phyloP scores from a whole-genome alignment of 2,888 invertebrate species.

The Erebia epiphron region DNA sequence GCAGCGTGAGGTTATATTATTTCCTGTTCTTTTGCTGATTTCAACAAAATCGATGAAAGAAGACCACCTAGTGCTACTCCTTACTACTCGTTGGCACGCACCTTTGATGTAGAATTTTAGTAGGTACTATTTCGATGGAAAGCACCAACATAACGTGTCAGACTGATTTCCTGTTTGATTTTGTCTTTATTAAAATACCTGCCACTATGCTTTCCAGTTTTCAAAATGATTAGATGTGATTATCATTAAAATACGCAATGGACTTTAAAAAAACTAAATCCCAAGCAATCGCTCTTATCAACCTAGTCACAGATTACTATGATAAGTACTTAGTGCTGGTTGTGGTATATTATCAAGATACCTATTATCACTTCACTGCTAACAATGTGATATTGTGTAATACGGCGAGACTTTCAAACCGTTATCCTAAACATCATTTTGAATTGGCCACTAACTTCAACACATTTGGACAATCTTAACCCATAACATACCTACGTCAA shows the following conservation, averaged over 20 bases:
- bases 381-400: neutral
- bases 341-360: too few relatives aligned
- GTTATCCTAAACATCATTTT: slow-evolving; percentile 4
- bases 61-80: slow-evolving; percentile 1
- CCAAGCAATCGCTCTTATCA: slow-evolving; percentile 14
- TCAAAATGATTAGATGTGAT: neutral
- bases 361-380: slow-evolving; percentile 11
- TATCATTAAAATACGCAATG: slow-evolving; percentile 11
- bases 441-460: slow-evolving; percentile 62
- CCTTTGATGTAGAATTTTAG: neutral
- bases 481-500: slow-evolving; percentile 1
- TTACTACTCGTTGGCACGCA: neutral
- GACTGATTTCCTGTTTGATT: too few relatives aligned
- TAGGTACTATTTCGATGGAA: neutral
- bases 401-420: neutral
- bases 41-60: neutral
- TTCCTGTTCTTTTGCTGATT: neutral
- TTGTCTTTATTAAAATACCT: too few relatives aligned
- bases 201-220: neutral
- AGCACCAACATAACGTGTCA: neutral
- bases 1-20: too few relatives aligned
- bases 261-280: slow-evolving; percentile 4
- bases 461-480: slow-evolving; percentile 24
- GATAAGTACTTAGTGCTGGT: neutral
- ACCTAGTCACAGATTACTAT: neutral